Base-by-base conservation (phyloP, 1,140 invertebrate species). In the Lepidurus packardi region DNA sequence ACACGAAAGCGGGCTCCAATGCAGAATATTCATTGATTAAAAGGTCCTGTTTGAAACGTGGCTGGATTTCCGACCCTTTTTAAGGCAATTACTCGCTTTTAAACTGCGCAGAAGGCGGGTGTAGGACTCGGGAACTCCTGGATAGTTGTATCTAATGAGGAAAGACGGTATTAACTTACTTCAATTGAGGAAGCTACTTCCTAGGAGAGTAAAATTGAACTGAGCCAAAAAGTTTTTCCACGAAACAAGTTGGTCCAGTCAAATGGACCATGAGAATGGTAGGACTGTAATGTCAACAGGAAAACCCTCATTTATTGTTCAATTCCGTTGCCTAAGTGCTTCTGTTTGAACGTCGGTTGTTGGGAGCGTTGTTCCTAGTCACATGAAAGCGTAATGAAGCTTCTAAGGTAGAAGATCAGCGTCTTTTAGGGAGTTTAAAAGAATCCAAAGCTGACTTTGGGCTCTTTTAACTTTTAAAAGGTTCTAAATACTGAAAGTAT, bases 101-200 rank as follows among this genome's bases (percentile, higher is more conserved):
- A 34, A 34, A 34, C 34, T 34, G 34, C 34, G 34, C 34, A 34
- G 34, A 34, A 34, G 34, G 34, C 34, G 34, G 34, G 3, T 34
- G 34, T 4, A 34, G 34, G 34, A 34, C 34, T 3, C 34, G 2
- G 34, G 34, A 34, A 34, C 34, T 34, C 34, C 34, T 2, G 34
- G 34, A 34, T 34, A 34, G 34, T 34, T 34, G 34, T 34, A 4
- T 34, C 34, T 34, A 65, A 65, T 65, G 53, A 65, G 53, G 53
- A 65, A 65, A 65, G 53, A 65, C 53, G 53, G 21, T 21, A 65
- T 65, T 65, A 65, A 65, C 53, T 65, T 65, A 47, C 16, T 65
- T 65, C 53, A 65, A 65, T 65, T 65, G 53, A 65, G 53, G 53
- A 65, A 65, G 53, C 53, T 65, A 7, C 16, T 65, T 65, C 21